Base-by-base conservation (phyloP, 2,888 invertebrate genomes). In the Mellilla xanthometata region DNA sequence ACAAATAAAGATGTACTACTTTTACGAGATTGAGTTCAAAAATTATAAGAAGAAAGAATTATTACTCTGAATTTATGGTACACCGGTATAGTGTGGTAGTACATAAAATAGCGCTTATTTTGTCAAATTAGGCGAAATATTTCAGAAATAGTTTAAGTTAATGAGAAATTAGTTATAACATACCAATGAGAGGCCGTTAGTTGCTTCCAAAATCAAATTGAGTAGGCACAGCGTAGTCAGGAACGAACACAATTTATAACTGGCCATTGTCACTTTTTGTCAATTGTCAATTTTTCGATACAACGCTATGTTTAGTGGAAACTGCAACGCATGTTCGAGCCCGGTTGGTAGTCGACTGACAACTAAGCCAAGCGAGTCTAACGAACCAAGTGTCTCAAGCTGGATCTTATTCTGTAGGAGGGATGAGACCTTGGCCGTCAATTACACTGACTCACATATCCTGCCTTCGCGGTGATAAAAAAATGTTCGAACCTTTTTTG, bases 381-480 rank as follows among this genome's bases (percentile, higher is more conserved):
- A 28, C 35, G 39, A 46, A 34, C 39, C 39, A 40, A 19, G 15
- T 19, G 22, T 36, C 32, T 9, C 11, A 32, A 49, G 47, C 49
- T 55, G 36, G 7, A 8, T 19, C 15, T 19, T 19, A 6, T 19
- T 5, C 8, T n/a, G 51, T 49, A 49, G 58, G 47, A 54, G 56
- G 56, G 58, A 68, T 64, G 65, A 68, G 76, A 62, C 85, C 87
- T 87, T 86, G 83, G 72, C 76, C 70, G 65, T 62, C 72, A 73
- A 70, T 68, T 81, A 75, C 67, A 70, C 68, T 78, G 76, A 76
- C 68, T 77, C 72, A 82, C 61, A 70, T 68, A 65, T 54, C 62
- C 59, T 56, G 56, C 56, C 56, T 60, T 56, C 13, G 46, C 8
- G 24, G 7, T 31, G 26, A 29, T 47, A 41, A 40, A 48, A 46